A percentile compares a stretch with the other conserved stretches of the same genome.
These are phyloP conservation scores for Onychorhynchus coronatus DNA, from an alignment of 2,113 vertebrate species.

Conservation along the genomic window DNA sequence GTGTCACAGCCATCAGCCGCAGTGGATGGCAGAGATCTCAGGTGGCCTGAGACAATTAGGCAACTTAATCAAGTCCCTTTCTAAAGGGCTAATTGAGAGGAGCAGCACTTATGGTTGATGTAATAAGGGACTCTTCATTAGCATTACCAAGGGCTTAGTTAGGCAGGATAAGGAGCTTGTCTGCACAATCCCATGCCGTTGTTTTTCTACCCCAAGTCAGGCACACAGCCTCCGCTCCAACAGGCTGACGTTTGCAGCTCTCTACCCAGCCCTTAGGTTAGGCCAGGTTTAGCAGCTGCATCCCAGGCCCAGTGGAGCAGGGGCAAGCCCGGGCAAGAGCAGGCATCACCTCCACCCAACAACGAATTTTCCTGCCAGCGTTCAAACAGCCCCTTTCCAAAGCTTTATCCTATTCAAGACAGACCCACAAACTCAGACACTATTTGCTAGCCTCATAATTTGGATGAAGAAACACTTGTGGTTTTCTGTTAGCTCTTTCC, in stretches of 20 bases:
- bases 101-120: background rate
- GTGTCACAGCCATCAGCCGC: background rate
- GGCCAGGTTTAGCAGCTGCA: background rate
- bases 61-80: slow-evolving; percentile 45
- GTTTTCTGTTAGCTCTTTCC: background rate
- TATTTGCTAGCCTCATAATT: background rate
- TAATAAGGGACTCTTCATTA: background rate
- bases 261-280: background rate
- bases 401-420: background rate
- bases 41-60: background rate
- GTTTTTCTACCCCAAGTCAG: background rate
- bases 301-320: background rate
- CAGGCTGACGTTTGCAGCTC: background rate
- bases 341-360: background rate
- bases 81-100: slow-evolving; percentile 33
- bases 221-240: background rate
- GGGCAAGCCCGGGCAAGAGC: background rate
- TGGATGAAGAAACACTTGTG: background rate
- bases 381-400: background rate
- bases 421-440: background rate
- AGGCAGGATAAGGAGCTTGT: background rate
- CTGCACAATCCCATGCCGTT: background rate
- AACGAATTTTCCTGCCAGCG: background rate
- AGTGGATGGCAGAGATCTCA: background rate
- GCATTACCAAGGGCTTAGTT: slow-evolving; percentile 26